These are phyloP conservation scores for Protobothrops mucrosquamatus DNA, from an alignment of 2,113 vertebrate species.

Conservation along the genomic window DNA sequence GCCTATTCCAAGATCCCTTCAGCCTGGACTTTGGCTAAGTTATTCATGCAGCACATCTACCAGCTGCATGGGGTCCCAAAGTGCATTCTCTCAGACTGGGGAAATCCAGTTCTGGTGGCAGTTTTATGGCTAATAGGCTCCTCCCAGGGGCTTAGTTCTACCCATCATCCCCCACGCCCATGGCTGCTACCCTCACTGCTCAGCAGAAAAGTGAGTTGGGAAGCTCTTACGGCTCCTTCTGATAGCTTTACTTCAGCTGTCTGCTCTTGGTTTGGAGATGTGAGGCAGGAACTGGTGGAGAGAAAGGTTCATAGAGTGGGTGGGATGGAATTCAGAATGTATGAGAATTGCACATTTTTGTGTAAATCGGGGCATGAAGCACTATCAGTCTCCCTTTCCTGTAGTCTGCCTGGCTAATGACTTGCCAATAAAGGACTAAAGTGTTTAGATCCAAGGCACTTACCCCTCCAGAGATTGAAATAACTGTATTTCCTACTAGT, in stretches of 20 bases:
- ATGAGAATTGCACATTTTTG: neutral
- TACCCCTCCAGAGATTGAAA: no score
- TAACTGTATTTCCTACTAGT: neutral
- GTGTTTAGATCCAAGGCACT: neutral
- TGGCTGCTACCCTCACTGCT: neutral
- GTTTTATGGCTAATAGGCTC: no score
- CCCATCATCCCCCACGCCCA: neutral
- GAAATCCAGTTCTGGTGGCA: no score
- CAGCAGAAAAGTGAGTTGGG: neutral
- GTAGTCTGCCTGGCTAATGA: neutral
- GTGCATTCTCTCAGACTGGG: no score
- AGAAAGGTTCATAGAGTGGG: neutral
- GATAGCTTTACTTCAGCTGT: neutral
- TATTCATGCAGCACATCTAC: no score
- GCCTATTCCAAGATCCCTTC: no score
- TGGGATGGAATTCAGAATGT: neutral
- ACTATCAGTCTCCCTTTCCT: neutral
- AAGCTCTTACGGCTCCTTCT: neutral
- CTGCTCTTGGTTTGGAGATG: neutral
- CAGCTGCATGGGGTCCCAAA: no score
- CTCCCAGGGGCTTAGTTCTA: no score
- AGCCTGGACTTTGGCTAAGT: no score
- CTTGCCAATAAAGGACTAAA: neutral
- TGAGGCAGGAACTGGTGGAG: neutral
- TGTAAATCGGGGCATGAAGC: neutral